phyloP scores from a whole-genome alignment of 2,797 vertebrate genomes.

The Acanthis flammea region DNA sequence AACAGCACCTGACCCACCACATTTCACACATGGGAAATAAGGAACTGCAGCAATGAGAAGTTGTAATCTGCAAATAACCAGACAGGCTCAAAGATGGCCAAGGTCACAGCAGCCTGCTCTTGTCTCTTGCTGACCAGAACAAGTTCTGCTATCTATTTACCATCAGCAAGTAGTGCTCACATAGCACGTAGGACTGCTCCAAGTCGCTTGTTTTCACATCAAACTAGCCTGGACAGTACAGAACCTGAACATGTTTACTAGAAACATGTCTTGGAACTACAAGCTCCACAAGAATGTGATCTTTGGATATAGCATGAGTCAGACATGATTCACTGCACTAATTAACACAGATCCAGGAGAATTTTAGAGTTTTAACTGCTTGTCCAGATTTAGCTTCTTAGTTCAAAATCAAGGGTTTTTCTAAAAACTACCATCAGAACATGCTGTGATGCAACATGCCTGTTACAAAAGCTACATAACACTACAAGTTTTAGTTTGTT shows the following conservation, averaged over 20 bases:
- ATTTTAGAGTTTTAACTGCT: not conserved
- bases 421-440: not conserved
- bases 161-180: constrained; percentile 20
- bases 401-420: not conserved
- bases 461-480: not conserved
- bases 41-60: not conserved
- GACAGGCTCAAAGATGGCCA: not conserved
- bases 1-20: constrained; percentile 1
- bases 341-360: not conserved
- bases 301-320: not conserved
- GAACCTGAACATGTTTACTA: constrained; percentile 22
- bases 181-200: not conserved
- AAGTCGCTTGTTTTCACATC: constrained; percentile 12
- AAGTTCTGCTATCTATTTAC: constrained; percentile 9
- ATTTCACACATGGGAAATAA: not conserved
- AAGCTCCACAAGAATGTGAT: not conserved
- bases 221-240: not conserved
- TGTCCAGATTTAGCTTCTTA: not conserved
- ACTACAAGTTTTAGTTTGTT: not conserved
- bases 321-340: not conserved
- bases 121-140: constrained; percentile 18
- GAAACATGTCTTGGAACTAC: not conserved
- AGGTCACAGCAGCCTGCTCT: constrained; percentile 36
- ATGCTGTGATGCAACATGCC: not conserved
- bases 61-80: not conserved